A percentile compares a stretch with the other conserved stretches of the same genome.
Conservation (phyloP, 2,888 invertebrate genomes). For the Tenthredo notha region DNA sequence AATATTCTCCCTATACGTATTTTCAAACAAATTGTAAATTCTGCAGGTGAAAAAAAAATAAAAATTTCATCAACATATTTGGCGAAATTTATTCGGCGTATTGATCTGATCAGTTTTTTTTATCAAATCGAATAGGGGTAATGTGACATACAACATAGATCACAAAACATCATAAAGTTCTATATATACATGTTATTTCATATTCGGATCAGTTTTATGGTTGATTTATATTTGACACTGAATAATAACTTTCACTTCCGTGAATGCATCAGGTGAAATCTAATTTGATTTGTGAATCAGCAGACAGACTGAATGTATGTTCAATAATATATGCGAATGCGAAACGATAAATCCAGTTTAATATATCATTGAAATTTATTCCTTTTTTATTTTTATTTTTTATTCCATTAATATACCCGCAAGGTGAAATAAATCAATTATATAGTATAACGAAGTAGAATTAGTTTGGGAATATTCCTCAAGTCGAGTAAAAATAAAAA, state of each 20-base stretch:
- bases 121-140: neutral
- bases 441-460: neutral
- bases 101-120: neutral
- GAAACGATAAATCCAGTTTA: conserved; percentile 15
- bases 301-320: neutral
- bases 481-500: neutral
- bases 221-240: neutral
- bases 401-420: neutral
- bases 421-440: neutral
- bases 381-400: neutral
- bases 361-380: conserved; percentile 20
- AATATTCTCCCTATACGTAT: neutral
- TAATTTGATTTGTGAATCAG: neutral
- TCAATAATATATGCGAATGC: conserved; percentile 1
- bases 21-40: neutral
- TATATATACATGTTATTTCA: neutral
- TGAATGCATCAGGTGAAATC: neutral
- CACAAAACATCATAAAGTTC: neutral
- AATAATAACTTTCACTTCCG: conserved; percentile 1
- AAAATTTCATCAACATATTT: neutral
- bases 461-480: neutral
- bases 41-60: neutral
- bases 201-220: neutral
- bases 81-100: neutral
- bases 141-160: neutral